Evolutionary conservation across 2,888 invertebrate genomes (phyloP).

Genomic region (Drosophila nr. fundita): DNA sequence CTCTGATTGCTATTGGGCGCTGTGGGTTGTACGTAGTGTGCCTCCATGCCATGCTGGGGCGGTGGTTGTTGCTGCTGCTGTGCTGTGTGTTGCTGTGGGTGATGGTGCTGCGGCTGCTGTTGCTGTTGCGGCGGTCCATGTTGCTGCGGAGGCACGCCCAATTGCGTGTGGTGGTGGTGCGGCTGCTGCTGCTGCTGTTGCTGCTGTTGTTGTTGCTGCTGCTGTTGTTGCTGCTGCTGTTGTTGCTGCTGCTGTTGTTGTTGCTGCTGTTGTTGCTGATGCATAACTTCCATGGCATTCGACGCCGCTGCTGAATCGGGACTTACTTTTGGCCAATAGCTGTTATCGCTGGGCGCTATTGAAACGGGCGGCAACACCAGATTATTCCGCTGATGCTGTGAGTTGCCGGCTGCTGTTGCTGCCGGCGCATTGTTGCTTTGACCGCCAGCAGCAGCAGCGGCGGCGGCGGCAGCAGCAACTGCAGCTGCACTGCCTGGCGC

Average conservation of each 20-base stretch:
- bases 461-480: constrained; percentile 69
- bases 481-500: constrained; percentile 86
- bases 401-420: constrained; percentile 38
- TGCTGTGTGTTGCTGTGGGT: constrained; percentile 73
- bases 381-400: constrained; percentile 78
- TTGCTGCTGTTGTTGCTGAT: constrained; percentile 87
- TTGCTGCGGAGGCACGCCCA: constrained; percentile 86
- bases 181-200: constrained; percentile 83
- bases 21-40: constrained; percentile 86
- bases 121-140: constrained; percentile 85
- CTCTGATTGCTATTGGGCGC: constrained; percentile 85
- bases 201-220: constrained; percentile 65
- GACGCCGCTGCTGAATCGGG: constrained; percentile 89
- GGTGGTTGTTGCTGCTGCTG: constrained; percentile 86
- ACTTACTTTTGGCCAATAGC: constrained; percentile 95
- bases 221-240: constrained; percentile 85
- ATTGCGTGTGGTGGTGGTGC: constrained; percentile 87
- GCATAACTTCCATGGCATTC: constrained; percentile 87
- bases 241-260: constrained; percentile 87
- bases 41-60: constrained; percentile 88
- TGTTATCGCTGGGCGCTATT: constrained; percentile 84
- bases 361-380: constrained; percentile 81
- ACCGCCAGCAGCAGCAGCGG: constrained; percentile 39
- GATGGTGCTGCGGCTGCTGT: constrained; percentile 86
- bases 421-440: constrained; percentile 26